Conservation (phyloP, 2,797 vertebrate genomes). For the Trichosurus vulpecula region DNA sequence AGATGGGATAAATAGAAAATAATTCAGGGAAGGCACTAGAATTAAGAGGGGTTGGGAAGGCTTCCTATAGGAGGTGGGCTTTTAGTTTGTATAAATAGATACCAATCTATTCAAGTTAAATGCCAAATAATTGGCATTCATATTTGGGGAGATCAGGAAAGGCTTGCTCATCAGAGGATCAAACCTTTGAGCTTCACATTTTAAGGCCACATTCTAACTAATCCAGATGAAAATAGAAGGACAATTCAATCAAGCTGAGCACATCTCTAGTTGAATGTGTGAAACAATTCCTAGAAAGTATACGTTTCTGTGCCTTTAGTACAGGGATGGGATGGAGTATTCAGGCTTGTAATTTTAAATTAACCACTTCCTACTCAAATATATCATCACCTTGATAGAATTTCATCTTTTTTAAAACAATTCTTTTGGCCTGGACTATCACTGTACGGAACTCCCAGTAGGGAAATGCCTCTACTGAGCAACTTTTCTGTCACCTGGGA, state of each 20-base stretch:
- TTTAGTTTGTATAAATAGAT: not conserved
- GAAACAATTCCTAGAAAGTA: not conserved
- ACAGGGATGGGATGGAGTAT: not conserved
- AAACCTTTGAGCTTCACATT: not conserved
- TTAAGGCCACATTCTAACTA: not conserved
- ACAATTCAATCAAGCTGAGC: not conserved
- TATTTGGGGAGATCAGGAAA: not conserved
- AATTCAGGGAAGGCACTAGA: not conserved
- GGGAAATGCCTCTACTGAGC: not conserved
- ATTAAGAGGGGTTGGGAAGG: not conserved
- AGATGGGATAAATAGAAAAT: not conserved
- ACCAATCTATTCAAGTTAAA: not conserved
- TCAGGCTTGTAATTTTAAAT: not conserved
- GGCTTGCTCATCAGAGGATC: not conserved
- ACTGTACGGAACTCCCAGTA: not conserved
- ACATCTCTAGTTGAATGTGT: not conserved
- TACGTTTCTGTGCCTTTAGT: not conserved
- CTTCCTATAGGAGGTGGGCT: not conserved
- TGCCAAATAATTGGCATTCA: not conserved
- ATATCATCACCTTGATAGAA: not conserved
- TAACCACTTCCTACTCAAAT: not conserved
- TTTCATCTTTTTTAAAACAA: not conserved
- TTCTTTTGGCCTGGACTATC: not conserved
- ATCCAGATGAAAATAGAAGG: not conserved
- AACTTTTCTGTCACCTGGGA: not conserved